Conservation (phyloP, 2,888 invertebrate species). For the Epiblema foenella region DNA sequence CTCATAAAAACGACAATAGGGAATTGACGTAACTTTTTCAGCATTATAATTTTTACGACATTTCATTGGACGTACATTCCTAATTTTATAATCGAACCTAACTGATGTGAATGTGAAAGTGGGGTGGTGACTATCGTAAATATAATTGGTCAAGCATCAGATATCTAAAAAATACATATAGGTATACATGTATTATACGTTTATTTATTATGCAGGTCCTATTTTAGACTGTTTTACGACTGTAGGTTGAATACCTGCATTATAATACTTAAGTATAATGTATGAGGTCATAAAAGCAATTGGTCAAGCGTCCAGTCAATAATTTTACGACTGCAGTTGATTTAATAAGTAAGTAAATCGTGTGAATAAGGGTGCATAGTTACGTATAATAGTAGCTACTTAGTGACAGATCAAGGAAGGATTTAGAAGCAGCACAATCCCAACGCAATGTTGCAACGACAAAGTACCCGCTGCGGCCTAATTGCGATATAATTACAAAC, state of each 20-base stretch:
- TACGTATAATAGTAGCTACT: too few relatives aligned
- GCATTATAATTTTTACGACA: conserved; percentile 74
- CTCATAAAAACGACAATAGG: conserved; percentile 52
- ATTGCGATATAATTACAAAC: too few relatives aligned
- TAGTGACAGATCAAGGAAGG: neutral
- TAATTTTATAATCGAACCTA: conserved; percentile 61
- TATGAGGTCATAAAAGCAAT: conserved; percentile 73
- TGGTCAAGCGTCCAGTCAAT: conserved; percentile 77
- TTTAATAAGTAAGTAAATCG: neutral
- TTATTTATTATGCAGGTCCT: conserved; percentile 27
- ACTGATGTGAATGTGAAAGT: conserved; percentile 18
- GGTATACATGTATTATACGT: conserved; percentile 15
- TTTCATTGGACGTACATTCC: conserved; percentile 55
- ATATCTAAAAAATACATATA: conserved; percentile 7
- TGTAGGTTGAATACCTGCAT: conserved; percentile 68
- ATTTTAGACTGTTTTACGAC: conserved; percentile 19
- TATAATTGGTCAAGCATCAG: conserved; percentile 25
- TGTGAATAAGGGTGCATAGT: conserved; percentile 23
- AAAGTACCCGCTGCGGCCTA: too few relatives aligned
- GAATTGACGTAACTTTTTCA: conserved; percentile 40
- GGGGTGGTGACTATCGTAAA: conserved; percentile 10
- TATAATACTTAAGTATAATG: conserved; percentile 78
- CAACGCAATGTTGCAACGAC: too few relatives aligned
- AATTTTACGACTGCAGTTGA: conserved; percentile 55
- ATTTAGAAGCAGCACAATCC: neutral